Base-by-base conservation (phyloP, 2,113 vertebrate genomes). In the Hydrochoerus hydrochaeris region DNA sequence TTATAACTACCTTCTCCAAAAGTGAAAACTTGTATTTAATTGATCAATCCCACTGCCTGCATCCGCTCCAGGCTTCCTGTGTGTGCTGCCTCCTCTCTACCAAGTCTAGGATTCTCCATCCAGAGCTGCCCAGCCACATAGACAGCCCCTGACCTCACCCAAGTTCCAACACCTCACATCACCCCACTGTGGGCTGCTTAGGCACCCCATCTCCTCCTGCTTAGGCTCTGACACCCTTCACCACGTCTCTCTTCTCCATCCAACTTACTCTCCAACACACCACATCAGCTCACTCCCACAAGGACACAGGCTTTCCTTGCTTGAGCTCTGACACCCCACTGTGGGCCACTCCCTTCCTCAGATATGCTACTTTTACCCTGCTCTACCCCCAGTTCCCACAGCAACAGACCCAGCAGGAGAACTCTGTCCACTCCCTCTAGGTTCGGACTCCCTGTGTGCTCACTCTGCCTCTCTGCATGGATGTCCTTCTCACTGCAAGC, bases 1-100 rank as follows among this genome's bases (percentile, higher is more conserved):
- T 86, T 80, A 20, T 89, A 89, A 63, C 63, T 86, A 11, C 1
- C 24, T 94, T 75, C 32, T 87, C n/a, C 16, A 38, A 92, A 88
- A 81, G 38, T 26, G 24, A 94, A 65, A 78, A n/a, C 11, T 19
- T 19, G 0, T 52, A 19, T 14, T 83, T 84, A 24, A 28, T 5
- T 46, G 30, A 9, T 58, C 24, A 12, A 4, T 46, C 46, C 41
- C 44, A 13, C 5, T 78, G 11, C 44, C 13, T 24, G 11, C 14
- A 28, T 17, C 13, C 62, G 67, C 44, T 41, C 26, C n/a, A 5
- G 26, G 69, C 32, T 63, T 54, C 6, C 14, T 41, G 28, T 10
- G 0, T 20, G 28, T 32, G 90, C 57, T 77, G 28, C 58, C 52
- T 85, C 12, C 30, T 92, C 28, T 80, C 52, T 52, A 22, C 20